Evolutionary conservation across 2,888 invertebrate genomes (phyloP).

Genomic region (Oscheius sp.): DNA sequence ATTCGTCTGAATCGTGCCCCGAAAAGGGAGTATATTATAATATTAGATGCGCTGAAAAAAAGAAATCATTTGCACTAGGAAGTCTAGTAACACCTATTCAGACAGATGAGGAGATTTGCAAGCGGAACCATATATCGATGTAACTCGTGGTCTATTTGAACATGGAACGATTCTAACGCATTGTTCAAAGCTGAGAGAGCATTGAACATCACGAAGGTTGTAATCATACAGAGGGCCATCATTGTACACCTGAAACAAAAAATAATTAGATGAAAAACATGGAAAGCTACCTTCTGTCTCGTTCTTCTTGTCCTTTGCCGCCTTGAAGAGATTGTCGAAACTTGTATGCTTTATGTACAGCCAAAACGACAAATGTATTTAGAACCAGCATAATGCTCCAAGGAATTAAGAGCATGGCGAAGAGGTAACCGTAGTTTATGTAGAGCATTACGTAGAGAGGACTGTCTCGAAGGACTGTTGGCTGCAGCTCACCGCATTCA

Average conservation of each 20-base stretch:
- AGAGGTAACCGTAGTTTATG: conserved; percentile 64
- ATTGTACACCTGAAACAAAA: conserved; percentile 60
- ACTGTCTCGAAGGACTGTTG: conserved; percentile 58
- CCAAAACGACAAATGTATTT: conserved; percentile 63
- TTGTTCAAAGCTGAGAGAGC: conserved; percentile 61
- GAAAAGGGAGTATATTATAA: conserved; percentile 71
- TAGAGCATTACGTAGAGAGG: conserved; percentile 63
- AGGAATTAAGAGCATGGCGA: conserved; percentile 62
- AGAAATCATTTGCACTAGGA: background rate
- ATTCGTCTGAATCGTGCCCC: conserved; percentile 68
- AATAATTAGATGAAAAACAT: background rate
- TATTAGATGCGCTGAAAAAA: conserved; percentile 68
- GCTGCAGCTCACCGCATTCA: conserved; percentile 62
- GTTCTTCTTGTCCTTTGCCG: conserved; percentile 60
- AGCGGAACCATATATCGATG: conserved; percentile 53
- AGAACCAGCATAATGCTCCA: conserved; percentile 67
- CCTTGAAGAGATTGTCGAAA: conserved; percentile 56
- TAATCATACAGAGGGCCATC: conserved; percentile 70
- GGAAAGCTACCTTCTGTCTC: conserved; percentile 55
- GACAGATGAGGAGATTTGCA: conserved; percentile 68
- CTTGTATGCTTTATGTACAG: conserved; percentile 63
- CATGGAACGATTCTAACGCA: conserved; percentile 62
- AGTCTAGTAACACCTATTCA: conserved; percentile 63
- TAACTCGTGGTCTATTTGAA: conserved; percentile 44
- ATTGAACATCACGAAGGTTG: conserved; percentile 67